Conservation (phyloP, 2,113 vertebrate genomes). For the Oxygymnocypris stewartii region DNA sequence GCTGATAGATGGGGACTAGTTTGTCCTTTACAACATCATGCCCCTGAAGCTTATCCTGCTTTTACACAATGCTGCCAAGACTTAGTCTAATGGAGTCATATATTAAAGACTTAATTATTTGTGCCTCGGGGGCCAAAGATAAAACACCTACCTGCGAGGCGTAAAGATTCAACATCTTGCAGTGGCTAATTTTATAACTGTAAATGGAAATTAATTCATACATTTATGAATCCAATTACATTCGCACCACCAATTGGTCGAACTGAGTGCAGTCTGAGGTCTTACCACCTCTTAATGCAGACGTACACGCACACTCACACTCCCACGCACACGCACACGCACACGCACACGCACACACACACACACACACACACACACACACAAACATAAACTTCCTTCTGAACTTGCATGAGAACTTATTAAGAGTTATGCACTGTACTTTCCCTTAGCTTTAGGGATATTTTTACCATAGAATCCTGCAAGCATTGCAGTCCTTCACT, state of each 20-base stretch:
- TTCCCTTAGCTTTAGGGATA: constrained; percentile 6
- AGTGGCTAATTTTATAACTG: neutral
- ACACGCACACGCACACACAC: too few species aligned
- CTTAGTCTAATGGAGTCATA: constrained; percentile 11
- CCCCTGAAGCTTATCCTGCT: constrained; percentile 29
- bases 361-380: neutral
- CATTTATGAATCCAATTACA: constrained; percentile 40
- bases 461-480: constrained; percentile 50
- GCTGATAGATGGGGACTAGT: constrained; percentile 48
- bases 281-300: constrained; percentile 14
- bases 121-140: constrained; percentile 13
- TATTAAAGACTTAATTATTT: constrained; percentile 28
- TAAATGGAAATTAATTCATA: constrained; percentile 30
- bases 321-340: too few species aligned
- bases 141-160: neutral
- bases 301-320: neutral
- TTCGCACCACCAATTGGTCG: neutral
- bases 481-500: constrained; percentile 64
- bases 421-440: constrained; percentile 43
- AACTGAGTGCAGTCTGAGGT: constrained; percentile 18
- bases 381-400: constrained; percentile 25
- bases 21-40: constrained; percentile 36
- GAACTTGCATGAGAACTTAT: constrained; percentile 14
- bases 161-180: neutral
- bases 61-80: constrained; percentile 14